Conservation (phyloP, 2,113 vertebrate genomes). For the Ahaetulla prasina region DNA sequence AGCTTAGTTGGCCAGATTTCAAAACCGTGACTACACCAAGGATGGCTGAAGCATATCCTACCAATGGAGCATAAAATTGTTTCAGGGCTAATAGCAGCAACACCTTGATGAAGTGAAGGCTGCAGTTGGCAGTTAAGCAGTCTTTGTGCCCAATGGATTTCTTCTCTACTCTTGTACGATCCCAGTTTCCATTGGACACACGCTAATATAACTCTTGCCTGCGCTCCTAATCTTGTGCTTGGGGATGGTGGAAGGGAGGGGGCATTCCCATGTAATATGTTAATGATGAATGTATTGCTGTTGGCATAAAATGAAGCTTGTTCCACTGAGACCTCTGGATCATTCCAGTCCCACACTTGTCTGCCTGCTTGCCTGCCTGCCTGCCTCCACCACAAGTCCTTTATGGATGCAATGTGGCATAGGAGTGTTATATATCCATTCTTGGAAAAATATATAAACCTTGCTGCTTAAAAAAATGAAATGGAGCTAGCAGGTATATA, state of each 20-base stretch:
- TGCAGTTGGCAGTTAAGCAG: constrained; percentile 48
- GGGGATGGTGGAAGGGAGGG: neutral
- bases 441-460: constrained; percentile 53
- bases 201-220: neutral
- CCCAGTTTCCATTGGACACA: neutral
- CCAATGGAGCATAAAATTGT: constrained; percentile 65
- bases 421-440: constrained; percentile 24
- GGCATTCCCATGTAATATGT: constrained; percentile 35
- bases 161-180: neutral
- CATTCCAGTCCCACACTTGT: constrained; percentile 39
- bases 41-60: constrained; percentile 43
- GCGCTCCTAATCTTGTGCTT: constrained; percentile 22
- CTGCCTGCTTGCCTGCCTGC: neutral
- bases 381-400: neutral
- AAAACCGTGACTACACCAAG: constrained; percentile 41
- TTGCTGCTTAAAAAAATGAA: constrained; percentile 46
- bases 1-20: constrained; percentile 37
- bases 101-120: constrained; percentile 31
- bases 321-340: constrained; percentile 52
- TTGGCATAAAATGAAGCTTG: constrained; percentile 53
- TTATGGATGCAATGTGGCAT: neutral
- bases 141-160: constrained; percentile 51
- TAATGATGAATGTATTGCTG: constrained; percentile 52
- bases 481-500: constrained; percentile 49
- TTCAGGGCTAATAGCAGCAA: constrained; percentile 54